phyloP scores from a whole-genome alignment of 2,888 invertebrate genomes.

The Colostygia pectinataria region DNA sequence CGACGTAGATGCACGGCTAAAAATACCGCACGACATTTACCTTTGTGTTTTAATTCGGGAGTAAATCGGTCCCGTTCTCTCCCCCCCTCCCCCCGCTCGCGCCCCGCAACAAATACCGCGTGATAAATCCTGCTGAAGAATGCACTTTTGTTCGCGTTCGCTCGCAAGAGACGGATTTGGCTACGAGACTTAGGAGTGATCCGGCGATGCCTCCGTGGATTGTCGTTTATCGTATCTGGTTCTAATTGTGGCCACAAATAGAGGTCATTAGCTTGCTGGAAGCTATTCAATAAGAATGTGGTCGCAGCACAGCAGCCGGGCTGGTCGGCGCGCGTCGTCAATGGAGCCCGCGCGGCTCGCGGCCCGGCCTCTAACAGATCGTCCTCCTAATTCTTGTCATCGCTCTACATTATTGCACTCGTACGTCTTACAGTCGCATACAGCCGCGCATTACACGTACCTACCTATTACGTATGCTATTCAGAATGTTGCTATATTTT shows the following conservation, averaged over 20 bases:
- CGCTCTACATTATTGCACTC: neutral
- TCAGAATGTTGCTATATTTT: neutral
- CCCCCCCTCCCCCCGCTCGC: conserved; percentile 27
- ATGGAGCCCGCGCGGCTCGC: neutral
- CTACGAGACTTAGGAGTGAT: conserved; percentile 2
- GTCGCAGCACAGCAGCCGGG: neutral
- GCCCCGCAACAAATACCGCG: conserved; percentile 49
- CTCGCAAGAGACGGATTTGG: conserved; percentile 11
- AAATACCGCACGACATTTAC: conserved; percentile 64
- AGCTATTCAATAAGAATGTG: neutral
- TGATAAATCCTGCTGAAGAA: conserved; percentile 60
- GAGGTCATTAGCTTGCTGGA: conserved; percentile 3
- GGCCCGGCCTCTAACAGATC: neutral
- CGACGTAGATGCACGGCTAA: conserved; percentile 47
- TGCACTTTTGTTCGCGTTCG: conserved; percentile 35
- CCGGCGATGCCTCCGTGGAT: neutral
- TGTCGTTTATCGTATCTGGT: conserved; percentile 6
- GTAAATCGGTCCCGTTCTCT: conserved; percentile 47
- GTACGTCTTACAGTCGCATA: neutral
- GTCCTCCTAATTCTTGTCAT: conserved; percentile 1
- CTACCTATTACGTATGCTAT: too few species aligned
- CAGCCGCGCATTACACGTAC: too few species aligned
- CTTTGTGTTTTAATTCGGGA: conserved; percentile 59
- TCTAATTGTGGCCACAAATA: conserved; percentile 15
- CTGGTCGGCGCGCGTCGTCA: neutral